Conservation (phyloP, 1,140 invertebrate species). For the Anadara kagoshimensis region DNA sequence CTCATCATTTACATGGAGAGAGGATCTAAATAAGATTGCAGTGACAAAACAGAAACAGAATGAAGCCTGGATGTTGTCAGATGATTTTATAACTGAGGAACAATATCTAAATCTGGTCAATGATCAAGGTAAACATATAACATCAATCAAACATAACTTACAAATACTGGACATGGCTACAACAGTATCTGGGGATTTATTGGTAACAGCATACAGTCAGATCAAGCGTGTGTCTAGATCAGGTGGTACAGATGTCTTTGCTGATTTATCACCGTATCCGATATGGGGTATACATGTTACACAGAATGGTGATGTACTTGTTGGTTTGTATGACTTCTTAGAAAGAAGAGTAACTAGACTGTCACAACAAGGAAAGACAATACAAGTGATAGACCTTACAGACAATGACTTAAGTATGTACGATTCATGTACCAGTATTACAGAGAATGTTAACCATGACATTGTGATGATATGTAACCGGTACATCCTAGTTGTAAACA, state of each 20-base stretch:
- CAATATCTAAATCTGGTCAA: too few relatives aligned
- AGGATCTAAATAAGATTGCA: too few relatives aligned
- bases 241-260: background rate
- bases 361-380: background rate
- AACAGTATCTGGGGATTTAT: background rate
- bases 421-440: background rate
- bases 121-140: too few relatives aligned
- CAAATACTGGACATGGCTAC: conserved; percentile 7
- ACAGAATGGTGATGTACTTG: background rate
- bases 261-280: background rate
- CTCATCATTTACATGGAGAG: too few relatives aligned
- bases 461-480: conserved; percentile 9
- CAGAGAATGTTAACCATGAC: conserved; percentile 14
- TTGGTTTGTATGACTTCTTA: background rate
- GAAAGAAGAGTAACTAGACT: conserved; percentile 1
- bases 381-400: conserved; percentile 5
- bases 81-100: too few relatives aligned
- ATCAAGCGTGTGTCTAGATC: background rate
- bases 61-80: too few relatives aligned
- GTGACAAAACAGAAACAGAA: too few relatives aligned
- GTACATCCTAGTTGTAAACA: conserved; percentile 9
- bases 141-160: background rate
- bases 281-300: conserved; percentile 3
- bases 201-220: background rate
- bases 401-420: background rate